Evolutionary conservation across 2,113 vertebrate species (phyloP).

Genomic region (Mandrillus leucophaeus): DNA sequence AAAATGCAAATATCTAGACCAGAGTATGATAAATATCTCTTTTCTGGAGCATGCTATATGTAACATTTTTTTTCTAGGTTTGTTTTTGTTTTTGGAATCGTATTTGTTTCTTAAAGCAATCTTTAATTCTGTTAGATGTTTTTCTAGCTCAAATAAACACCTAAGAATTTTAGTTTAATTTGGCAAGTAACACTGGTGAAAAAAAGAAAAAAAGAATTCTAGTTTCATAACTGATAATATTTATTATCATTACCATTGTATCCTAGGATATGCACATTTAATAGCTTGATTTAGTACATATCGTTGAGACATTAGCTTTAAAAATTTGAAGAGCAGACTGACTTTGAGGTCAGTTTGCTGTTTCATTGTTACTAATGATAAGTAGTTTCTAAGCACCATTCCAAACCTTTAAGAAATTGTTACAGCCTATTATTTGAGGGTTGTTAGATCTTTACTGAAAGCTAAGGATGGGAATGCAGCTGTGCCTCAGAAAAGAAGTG

Average conservation of each 20-base stretch:
- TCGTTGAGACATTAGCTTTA: not conserved
- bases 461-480: not conserved
- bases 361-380: not conserved
- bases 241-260: not conserved
- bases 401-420: not conserved
- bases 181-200: too few species aligned
- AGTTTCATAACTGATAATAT: not conserved
- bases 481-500: not conserved
- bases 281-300: conserved; percentile 1
- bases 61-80: not conserved
- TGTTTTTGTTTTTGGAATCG: not conserved
- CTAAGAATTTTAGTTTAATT: not conserved
- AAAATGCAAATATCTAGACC: not conserved
- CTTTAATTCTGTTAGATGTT: not conserved
- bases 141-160: not conserved
- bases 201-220: not conserved
- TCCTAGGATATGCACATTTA: not conserved
- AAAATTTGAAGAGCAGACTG: conserved; percentile 6
- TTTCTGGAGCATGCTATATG: not conserved
- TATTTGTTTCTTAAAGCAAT: conserved; percentile 10
- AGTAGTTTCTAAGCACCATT: not conserved
- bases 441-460: conserved; percentile 30
- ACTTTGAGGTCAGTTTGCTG: conserved; percentile 32
- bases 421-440: not conserved
- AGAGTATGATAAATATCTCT: not conserved